These are phyloP conservation scores for Dolichoris vasculosae DNA, from an alignment of 1,140 invertebrate species.

Conservation along the genomic window DNA sequence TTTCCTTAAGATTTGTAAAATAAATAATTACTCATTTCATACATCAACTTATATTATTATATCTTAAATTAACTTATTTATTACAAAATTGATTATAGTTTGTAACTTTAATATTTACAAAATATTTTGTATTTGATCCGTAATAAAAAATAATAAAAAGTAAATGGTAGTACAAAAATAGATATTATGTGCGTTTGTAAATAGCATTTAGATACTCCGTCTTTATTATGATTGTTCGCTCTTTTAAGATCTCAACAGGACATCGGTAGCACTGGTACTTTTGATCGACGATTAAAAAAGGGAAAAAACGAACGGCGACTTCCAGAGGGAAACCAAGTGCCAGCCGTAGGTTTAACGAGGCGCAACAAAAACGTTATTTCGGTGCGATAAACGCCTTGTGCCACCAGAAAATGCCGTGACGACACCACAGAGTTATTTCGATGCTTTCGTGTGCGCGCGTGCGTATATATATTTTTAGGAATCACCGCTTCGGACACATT, in stretches of 20 bases:
- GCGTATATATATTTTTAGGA: slow-evolving; percentile 32
- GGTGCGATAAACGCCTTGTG: slow-evolving; percentile 29
- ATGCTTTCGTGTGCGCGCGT: neutral
- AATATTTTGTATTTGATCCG: no score
- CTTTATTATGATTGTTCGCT: no score
- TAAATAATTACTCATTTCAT: no score
- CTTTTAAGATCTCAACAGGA: no score
- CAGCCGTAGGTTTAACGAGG: slow-evolving; percentile 16
- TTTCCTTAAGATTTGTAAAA: no score
- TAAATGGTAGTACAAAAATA: no score
- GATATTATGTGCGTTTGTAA: no score
- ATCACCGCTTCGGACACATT: neutral
- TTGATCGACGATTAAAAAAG: slow-evolving; percentile 27
- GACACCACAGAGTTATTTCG: slow-evolving; percentile 34
- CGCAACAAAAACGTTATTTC: slow-evolving; percentile 38
- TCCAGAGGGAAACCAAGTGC: neutral
- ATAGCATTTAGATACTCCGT: no score
- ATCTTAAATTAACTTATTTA: no score
- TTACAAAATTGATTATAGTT: no score
- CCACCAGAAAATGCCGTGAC: slow-evolving; percentile 9
- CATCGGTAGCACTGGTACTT: neutral
- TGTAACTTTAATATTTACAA: neutral
- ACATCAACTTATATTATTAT: no score
- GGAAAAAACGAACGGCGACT: neutral
- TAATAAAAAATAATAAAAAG: no score